These are phyloP conservation scores for Dipodomys ordii DNA, from an alignment of 2,113 vertebrate genomes.

Conservation along the genomic window DNA sequence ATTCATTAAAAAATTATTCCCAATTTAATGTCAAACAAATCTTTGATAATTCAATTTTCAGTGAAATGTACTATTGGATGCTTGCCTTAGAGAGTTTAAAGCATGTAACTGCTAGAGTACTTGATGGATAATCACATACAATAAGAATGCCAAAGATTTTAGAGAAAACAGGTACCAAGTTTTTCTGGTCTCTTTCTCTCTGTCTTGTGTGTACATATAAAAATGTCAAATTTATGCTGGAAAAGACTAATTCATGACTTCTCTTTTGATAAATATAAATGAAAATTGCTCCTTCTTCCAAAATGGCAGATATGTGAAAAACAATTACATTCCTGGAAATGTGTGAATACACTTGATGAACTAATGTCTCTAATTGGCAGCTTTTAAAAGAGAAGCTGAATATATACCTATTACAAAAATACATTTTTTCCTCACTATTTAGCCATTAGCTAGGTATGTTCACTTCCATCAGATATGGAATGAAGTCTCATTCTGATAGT, in stretches of 20 bases:
- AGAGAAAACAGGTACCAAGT: constrained; percentile 4
- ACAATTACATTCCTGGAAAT: constrained; percentile 21
- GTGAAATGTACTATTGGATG: not conserved
- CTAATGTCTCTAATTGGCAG: not conserved
- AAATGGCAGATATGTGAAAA: constrained; percentile 25
- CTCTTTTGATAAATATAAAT: constrained; percentile 21
- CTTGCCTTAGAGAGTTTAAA: constrained; percentile 8
- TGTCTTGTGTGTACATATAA: not conserved
- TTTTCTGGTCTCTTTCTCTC: not conserved
- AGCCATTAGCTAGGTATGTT: not conserved
- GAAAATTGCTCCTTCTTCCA: not conserved
- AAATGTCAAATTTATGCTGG: not conserved
- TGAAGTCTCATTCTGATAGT: not conserved
- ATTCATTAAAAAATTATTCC: constrained; percentile 6
- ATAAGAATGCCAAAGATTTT: constrained; percentile 39
- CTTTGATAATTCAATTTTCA: constrained; percentile 53
- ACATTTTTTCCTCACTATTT: constrained; percentile 11
- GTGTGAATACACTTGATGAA: not conserved
- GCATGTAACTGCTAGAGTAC: not conserved
- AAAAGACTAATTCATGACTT: constrained; percentile 12
- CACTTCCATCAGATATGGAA: not conserved
- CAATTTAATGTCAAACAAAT: constrained; percentile 25
- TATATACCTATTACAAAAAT: not conserved
- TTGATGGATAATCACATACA: not conserved
- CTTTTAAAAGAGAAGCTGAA: constrained; percentile 39